phyloP scores from a whole-genome alignment of 2,888 invertebrate genomes.

The Cheilosia vulpina region DNA sequence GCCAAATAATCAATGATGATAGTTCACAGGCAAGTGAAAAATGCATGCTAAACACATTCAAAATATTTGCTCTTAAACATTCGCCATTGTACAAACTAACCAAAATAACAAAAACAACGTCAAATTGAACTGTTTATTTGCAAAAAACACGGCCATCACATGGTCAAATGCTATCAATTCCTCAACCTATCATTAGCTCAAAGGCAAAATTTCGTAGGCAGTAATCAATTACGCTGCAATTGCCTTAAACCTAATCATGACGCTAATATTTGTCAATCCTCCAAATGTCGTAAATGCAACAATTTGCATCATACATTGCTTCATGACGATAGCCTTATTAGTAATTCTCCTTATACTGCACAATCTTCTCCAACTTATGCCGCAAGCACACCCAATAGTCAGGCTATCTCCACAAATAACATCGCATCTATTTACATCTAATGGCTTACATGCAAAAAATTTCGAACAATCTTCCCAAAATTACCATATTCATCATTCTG shows the following conservation, averaged over 20 bases:
- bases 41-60: conserved; percentile 20
- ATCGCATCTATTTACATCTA: not conserved
- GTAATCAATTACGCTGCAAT: not conserved
- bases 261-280: not conserved
- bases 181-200: not conserved
- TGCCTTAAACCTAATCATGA: conserved; percentile 3
- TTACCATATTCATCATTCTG: conserved; percentile 10
- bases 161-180: too few species aligned
- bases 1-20: conserved; percentile 11
- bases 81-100: conserved; percentile 3
- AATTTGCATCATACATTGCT: conserved; percentile 16
- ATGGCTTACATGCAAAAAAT: not conserved
- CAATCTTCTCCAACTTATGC: conserved; percentile 8
- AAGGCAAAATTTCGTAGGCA: conserved; percentile 11
- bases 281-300: conserved; percentile 9
- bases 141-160: conserved; percentile 7
- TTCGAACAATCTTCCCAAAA: not conserved
- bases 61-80: conserved; percentile 2
- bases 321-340: conserved; percentile 9
- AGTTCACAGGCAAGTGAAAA: conserved; percentile 31
- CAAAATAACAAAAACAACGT: not conserved
- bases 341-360: not conserved
- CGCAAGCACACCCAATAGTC: not conserved
- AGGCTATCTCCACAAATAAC: not conserved
- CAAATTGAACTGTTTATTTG: not conserved